Evolutionary conservation across 37 sponge, comb jelly and placozoan species (phyloP).

Genomic region (Corticium candelabrum): DNA sequence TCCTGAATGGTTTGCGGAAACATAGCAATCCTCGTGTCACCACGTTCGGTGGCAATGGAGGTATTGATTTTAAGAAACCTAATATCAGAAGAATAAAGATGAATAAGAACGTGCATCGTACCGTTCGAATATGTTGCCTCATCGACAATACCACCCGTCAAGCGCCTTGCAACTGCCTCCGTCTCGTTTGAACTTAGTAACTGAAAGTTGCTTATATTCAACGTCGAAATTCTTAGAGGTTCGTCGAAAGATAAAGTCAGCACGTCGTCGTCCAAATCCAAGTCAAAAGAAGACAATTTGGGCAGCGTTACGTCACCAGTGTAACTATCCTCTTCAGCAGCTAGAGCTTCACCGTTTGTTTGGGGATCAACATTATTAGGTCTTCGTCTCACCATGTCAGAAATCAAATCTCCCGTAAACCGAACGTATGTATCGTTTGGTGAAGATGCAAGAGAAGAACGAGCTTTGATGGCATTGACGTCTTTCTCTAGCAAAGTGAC

Average conservation of each 20-base stretch:
- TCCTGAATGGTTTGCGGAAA: slow-evolving; percentile 32
- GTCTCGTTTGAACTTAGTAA: not conserved
- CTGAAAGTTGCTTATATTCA: slow-evolving; percentile 32
- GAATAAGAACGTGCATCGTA: not conserved
- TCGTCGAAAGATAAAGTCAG: slow-evolving; percentile 59
- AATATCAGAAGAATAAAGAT: not conserved
- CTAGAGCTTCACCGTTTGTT: slow-evolving; percentile 21
- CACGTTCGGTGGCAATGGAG: slow-evolving; percentile 23
- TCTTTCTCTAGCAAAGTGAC: slow-evolving; percentile 41
- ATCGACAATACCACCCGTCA: slow-evolving; percentile 2
- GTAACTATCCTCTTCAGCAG: slow-evolving; percentile 23
- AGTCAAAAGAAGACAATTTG: slow-evolving; percentile 22
- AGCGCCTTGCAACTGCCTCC: not conserved
- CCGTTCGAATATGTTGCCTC: not conserved
- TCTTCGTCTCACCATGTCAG: slow-evolving; percentile 44
- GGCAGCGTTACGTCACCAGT: slow-evolving; percentile 58
- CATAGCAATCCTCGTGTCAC: slow-evolving; percentile 13
- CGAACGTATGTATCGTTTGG: slow-evolving; percentile 50
- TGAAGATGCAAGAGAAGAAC: slow-evolving; percentile 14
- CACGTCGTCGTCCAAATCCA: slow-evolving; percentile 47
- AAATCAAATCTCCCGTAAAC: slow-evolving; percentile 30
- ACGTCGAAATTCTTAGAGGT: slow-evolving; percentile 61
- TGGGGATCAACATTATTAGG: slow-evolving; percentile 52
- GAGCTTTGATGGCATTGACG: slow-evolving; percentile 48
- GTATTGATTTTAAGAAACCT: slow-evolving; percentile 30